Percentiles rank a stretch among this genome's conserved stretches.
Conservation (phyloP, 2,113 vertebrate species). For the Cololabis saira region DNA sequence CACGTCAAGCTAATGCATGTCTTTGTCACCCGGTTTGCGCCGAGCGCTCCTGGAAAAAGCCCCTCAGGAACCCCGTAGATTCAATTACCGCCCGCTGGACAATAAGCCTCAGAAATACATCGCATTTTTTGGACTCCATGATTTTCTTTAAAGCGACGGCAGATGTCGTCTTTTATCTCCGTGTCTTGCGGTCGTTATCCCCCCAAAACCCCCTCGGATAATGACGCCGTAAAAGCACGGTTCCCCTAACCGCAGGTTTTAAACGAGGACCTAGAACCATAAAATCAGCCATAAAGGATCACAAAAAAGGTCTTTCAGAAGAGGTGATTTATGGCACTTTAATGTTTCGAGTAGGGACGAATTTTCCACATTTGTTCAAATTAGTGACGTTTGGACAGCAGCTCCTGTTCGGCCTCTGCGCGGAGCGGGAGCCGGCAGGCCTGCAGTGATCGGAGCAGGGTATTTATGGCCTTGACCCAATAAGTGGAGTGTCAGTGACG, state of each 20-base stretch:
- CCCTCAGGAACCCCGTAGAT: conserved; percentile 30
- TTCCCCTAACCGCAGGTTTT: conserved; percentile 22
- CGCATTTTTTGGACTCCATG: conserved; percentile 61
- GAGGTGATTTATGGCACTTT: conserved; percentile 17
- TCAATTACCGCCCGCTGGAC: conserved; percentile 57
- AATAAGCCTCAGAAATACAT: conserved; percentile 47
- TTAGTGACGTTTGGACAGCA: conserved; percentile 39
- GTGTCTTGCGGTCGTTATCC: conserved; percentile 1
- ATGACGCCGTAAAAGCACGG: conserved; percentile 43
- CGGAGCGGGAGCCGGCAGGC: conserved; percentile 53
- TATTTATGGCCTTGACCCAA: conserved; percentile 69
- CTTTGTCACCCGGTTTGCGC: not conserved
- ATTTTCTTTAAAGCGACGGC: conserved; percentile 38
- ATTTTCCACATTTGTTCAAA: conserved; percentile 36
- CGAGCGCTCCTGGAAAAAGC: conserved; percentile 2
- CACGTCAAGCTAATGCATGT: not conserved
- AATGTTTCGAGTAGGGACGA: conserved; percentile 3
- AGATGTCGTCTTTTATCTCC: conserved; percentile 43
- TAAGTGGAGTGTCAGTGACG: conserved; percentile 61
- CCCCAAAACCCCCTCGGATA: conserved; percentile 40
- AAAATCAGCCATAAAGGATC: conserved; percentile 21
- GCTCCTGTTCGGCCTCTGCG: conserved; percentile 55
- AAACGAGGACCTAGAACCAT: conserved; percentile 30
- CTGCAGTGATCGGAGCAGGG: conserved; percentile 48
- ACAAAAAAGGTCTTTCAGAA: not conserved